Conservation (phyloP, 2,797 vertebrate species). For the Synaphobranchus kaupii region DNA sequence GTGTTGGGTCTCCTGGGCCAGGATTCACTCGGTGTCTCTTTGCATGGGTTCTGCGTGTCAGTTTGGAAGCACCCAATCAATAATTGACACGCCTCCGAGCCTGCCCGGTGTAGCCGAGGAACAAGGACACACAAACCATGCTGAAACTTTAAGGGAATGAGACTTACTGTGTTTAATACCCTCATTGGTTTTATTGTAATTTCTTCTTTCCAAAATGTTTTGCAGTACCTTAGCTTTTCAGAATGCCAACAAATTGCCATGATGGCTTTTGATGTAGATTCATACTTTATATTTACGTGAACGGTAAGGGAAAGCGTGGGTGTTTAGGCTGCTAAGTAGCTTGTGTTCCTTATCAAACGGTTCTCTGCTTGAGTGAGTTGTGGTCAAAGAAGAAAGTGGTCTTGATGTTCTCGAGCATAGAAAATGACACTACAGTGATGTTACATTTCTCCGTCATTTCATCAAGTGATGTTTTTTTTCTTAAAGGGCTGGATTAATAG, state of each 20-base stretch:
- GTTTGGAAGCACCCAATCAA: background rate
- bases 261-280: background rate
- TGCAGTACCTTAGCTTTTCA: conserved; percentile 13
- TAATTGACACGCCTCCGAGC: background rate
- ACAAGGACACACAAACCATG: background rate
- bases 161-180: background rate
- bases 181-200: background rate
- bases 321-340: background rate
- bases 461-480: background rate
- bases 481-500: background rate
- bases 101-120: background rate
- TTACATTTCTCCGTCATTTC: background rate
- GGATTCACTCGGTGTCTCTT: conserved; percentile 19
- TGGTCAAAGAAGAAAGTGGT: conserved; percentile 5
- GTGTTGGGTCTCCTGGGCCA: conserved; percentile 14
- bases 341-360: background rate
- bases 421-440: conserved; percentile 24
- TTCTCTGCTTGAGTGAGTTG: conserved; percentile 13
- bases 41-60: conserved; percentile 35
- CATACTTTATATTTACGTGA: background rate
- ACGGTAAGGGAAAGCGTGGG: background rate
- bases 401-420: conserved; percentile 19
- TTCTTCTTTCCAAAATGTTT: background rate
- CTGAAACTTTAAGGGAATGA: background rate
- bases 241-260: background rate